phyloP scores from a whole-genome alignment of 2,113 vertebrate genomes.

The Aldabrachelys gigantea region DNA sequence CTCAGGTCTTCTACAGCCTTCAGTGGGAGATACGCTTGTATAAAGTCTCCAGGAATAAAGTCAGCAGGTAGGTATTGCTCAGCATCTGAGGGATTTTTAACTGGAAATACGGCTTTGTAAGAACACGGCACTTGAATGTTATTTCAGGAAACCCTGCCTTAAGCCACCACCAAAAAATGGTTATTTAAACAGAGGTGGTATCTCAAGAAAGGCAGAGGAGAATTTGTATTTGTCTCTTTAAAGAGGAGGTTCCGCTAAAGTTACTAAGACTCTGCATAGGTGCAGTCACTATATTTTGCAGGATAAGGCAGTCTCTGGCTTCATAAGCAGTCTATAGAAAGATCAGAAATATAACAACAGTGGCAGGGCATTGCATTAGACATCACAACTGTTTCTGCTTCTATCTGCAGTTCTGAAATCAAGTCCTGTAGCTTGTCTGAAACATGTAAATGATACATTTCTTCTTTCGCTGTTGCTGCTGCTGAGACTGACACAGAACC shows the following conservation, averaged over 20 bases:
- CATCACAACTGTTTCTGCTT: not conserved
- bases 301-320: not conserved
- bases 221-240: not conserved
- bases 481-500: slow-evolving; percentile 18
- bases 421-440: not conserved
- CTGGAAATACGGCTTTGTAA: not conserved
- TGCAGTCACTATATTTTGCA: not conserved
- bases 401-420: not conserved
- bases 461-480: not conserved
- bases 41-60: not conserved
- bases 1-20: not conserved
- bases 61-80: not conserved
- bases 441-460: not conserved
- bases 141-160: not conserved
- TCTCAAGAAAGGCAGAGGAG: not conserved
- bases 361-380: not conserved
- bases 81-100: not conserved
- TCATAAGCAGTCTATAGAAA: not conserved
- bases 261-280: not conserved
- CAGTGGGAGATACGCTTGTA: not conserved
- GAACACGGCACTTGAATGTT: not conserved
- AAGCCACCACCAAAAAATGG: not conserved
- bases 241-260: not conserved
- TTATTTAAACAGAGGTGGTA: not conserved
- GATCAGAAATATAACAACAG: not conserved